Evolutionary conservation across 2,797 vertebrate species (phyloP).

Genomic region (Periophthalmus magnuspinnatus): DNA sequence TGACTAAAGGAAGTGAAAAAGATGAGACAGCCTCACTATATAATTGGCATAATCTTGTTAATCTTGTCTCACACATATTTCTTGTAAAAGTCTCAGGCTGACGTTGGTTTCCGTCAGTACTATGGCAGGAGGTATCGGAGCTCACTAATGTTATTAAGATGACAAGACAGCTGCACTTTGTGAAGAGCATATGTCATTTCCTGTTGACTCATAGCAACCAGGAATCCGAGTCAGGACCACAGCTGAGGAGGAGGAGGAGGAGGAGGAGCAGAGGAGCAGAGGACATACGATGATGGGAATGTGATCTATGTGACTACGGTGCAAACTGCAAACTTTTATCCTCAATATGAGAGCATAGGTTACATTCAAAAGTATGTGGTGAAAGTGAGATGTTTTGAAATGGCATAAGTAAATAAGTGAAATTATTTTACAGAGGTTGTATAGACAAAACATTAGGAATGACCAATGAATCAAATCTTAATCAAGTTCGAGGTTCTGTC

Average conservation of each 20-base stretch:
- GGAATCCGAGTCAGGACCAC: conserved; percentile 41
- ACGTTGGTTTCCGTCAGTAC: conserved; percentile 54
- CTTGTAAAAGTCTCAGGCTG: not conserved
- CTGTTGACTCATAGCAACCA: conserved; percentile 70
- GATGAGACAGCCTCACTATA: not conserved
- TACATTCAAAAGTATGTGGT: not conserved
- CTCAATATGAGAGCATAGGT: not conserved
- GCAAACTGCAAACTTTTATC: not conserved
- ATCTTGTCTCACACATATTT: not conserved
- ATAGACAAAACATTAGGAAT: too few relatives aligned
- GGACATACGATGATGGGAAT: not conserved
- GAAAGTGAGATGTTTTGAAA: not conserved
- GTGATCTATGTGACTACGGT: not conserved
- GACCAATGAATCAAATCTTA: too few relatives aligned
- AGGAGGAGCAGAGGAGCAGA: not conserved
- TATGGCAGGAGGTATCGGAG: conserved; percentile 48
- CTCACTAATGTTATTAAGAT: conserved; percentile 51
- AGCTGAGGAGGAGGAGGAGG: conserved; percentile 15
- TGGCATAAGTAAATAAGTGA: not conserved
- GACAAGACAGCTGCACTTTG: conserved; percentile 56
- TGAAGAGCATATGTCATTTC: conserved; percentile 57
- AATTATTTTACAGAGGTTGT: not conserved
- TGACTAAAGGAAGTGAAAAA: not conserved
- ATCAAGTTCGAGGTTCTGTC: too few relatives aligned
- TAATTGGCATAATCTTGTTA: not conserved